Percentiles rank a stretch among this genome's conserved stretches.
These are phyloP conservation scores for Corbicula japonica DNA, from an alignment of 2,888 invertebrate species.

Conservation along the genomic window DNA sequence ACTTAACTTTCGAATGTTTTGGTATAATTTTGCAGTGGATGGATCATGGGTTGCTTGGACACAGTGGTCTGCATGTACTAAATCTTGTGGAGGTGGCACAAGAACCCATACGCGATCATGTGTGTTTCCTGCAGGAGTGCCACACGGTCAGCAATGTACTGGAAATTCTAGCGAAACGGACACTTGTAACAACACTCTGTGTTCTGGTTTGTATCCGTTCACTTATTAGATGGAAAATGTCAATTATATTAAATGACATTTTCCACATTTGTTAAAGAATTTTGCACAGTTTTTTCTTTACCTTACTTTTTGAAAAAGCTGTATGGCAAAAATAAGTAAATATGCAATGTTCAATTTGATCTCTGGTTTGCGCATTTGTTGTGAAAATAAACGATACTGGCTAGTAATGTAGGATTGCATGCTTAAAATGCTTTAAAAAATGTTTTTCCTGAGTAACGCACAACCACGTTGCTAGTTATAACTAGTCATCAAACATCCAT, in stretches of 20 bases:
- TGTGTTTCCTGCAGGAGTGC: slow-evolving; percentile 3
- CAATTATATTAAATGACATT: not conserved
- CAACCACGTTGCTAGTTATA: no score
- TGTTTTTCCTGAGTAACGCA: no score
- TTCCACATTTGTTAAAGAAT: not conserved
- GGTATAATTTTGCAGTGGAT: slow-evolving; percentile 35
- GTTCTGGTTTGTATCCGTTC: not conserved
- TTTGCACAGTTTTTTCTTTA: not conserved
- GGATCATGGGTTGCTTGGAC: slow-evolving; percentile 49
- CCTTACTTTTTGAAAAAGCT: no score
- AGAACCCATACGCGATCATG: not conserved
- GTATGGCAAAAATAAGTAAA: no score
- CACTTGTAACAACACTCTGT: not conserved
- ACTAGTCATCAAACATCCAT: no score
- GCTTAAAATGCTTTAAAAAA: no score
- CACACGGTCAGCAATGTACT: slow-evolving; percentile 26
- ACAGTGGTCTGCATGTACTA: slow-evolving; percentile 35
- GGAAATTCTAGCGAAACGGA: not conserved
- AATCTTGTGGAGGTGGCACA: slow-evolving; percentile 51
- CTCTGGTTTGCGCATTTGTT: no score
- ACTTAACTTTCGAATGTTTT: not conserved
- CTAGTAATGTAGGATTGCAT: no score
- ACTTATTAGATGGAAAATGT: not conserved
- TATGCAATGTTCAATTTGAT: no score
- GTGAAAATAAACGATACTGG: no score